Percentiles rank a stretch among this genome's conserved stretches.
Conservation (phyloP, 2,113 vertebrate genomes). For the Bujurquina vittata region DNA sequence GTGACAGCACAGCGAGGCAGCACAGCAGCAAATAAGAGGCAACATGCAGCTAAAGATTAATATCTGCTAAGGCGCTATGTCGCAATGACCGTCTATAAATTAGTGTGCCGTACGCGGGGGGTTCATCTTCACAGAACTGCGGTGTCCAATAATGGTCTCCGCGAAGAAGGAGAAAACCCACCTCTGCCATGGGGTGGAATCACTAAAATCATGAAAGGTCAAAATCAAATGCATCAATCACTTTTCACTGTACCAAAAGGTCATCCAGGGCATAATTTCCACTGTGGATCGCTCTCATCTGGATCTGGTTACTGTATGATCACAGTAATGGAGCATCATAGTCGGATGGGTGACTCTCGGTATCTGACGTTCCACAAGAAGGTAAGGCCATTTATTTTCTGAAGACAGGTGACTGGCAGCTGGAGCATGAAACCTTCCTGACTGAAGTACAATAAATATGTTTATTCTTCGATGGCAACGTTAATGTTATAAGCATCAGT, state of each 20-base stretch:
- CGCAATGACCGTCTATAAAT: slow-evolving; percentile 4
- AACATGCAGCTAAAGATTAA: slow-evolving; percentile 4
- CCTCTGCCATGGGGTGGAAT: background rate
- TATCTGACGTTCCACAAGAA: background rate
- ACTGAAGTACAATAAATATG: background rate
- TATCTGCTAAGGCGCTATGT: background rate
- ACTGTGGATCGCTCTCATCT: background rate
- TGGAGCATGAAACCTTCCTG: background rate
- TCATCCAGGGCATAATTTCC: background rate
- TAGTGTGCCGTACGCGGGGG: background rate
- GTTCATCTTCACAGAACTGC: slow-evolving; percentile 4
- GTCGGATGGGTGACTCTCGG: background rate
- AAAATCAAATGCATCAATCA: background rate
- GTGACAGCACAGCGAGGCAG: background rate
- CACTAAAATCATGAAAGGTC: slow-evolving; percentile 28
- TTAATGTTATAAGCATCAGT: background rate
- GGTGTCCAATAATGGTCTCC: background rate
- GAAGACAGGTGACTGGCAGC: background rate
- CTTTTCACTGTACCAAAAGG: slow-evolving; percentile 9
- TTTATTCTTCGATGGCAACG: background rate
- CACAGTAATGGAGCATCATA: background rate
- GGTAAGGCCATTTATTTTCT: background rate
- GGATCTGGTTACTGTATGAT: background rate
- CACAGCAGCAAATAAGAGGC: background rate
- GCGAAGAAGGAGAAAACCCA: background rate